Evolutionary conservation across 2,113 vertebrate genomes (phyloP), one percentile per base, ranked within the genome.

Genomic region (Atlantisia rogersi): DNA sequence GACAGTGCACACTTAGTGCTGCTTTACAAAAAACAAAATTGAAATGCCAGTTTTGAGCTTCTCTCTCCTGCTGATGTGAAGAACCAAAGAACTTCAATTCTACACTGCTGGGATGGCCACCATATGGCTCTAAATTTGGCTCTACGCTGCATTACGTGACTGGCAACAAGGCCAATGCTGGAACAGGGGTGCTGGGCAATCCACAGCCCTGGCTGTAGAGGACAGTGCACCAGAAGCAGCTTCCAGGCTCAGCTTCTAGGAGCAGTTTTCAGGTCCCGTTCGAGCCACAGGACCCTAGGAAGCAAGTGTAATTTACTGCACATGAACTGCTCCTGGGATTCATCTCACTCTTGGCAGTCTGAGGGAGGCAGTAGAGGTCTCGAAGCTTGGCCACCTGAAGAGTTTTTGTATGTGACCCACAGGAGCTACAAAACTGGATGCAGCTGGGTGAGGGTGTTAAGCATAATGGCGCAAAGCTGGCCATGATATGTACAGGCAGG

Each of bases 71-170:
- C 52, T 32, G 18, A 50, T 21, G 25, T 25, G 63, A 87, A 31
- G 56, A 87, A 69, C 17, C 24, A 15, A 86, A 65, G 28, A 70
- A 52, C n/a, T 24, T 40, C 29, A 37, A 31, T 46, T 46, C 37
- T 76, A 52, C 58, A 65, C 19, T 18, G 50, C 68, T 64, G 56
- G 32, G 63, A 53, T 18, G 21, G 58, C 37, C 39, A 48, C 12
- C 21, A 9, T 14, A 19, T 1, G 2, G 42, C 25, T 69, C 52
- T 48, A n/a, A 21, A 0, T 40, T 35, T 0, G 3, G 21, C 9
- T 39, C 26, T 25, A 37, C 1, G 26, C 26, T 2, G 0, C 16
- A 28, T 39, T 52, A 90, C 0, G 0, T 21, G 70, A 55, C 21
- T 29, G 50, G 44, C 56, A 59, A 71, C 3, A 31, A 90, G 59